Evolutionary conservation across 2,888 invertebrate genomes (phyloP), one percentile per base, ranked within the genome.

Genomic region (Meloe dianella): DNA sequence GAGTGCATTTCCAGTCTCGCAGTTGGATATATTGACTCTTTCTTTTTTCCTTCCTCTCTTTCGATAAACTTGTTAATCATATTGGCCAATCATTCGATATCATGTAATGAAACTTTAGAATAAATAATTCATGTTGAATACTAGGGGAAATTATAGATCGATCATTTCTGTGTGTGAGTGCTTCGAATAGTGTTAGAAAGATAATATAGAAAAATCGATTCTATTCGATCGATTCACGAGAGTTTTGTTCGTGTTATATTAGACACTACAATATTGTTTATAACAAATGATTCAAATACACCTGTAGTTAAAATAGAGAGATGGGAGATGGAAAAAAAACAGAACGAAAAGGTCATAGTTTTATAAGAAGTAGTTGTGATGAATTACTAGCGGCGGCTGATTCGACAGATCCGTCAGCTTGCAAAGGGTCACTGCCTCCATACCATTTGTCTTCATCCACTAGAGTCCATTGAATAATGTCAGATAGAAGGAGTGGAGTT

Each of bases 401-500:
- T 74, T 74, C 73, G 73, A 75, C 73, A 71, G 70, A 71, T 73
- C 71, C 74, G 75, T 73, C 75, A 73, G 72, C 63, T 60, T 61
- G 71, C 64, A 67, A 71, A 70, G 74, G 76, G 75, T 75, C 76
- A 76, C 71, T 73, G 73, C 72, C 54, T 74, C 75, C 60, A 59
- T 73, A 74, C 71, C 76, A 76, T 76, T 76, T 75, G 76, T 76
- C 76, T 76, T 76, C 74, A 74, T 76, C 72, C 74, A 65, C 69
- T 67, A 65, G 69, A 70, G 67, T 67, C 69, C 67, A 67, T 67
- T 73, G 71, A 72, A 72, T 73, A 72, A 73, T 73, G 72, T 69
- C 73, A 65, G 69, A 63, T 69, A 69, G 73, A 73, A 72, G 66
- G 68, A 73, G 66, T 64, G 66, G 66, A 66, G 65, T 71, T 60